Evolutionary conservation across 1,140 invertebrate species (phyloP), one percentile per base, ranked within the genome.

Genomic region (Philopotamus ludificatus): DNA sequence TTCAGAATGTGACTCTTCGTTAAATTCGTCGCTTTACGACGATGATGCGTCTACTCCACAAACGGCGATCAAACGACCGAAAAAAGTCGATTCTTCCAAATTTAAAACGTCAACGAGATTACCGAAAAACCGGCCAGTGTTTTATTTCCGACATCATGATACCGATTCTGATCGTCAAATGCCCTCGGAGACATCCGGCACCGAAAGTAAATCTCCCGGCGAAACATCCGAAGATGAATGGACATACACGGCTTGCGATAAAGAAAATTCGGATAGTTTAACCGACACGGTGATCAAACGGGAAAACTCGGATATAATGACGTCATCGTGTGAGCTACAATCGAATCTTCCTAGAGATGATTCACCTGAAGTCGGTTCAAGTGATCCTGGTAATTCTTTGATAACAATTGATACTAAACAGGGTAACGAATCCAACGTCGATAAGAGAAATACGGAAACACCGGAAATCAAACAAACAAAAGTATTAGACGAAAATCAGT

Each of bases 61-160:
- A 63, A 81, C 80, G 45, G 76, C 77, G 23, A 71, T 78, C 23
- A 81, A 82, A 69, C 77, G 78, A 20, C 67, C 50, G 10, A 79
- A 80, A 57, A 79, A 81, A 64, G 73, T 80, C 28, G 77, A 85
- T 71, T 78, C 79, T 2, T 84, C 83, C 18, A 83, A 83, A 71
- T 85, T 85, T 69, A 84, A 84, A 73, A 79, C 86, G 39, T 87
- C 87, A 1, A 87, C 90, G 76, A 79, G 89, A 65, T 89, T 87
- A 73, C 89, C 88, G 10, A 89, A 88, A 72, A 91, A 93, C 73
- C 86, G 85, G 72, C 91, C 86, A 63, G 90, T 87, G 54, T 92
- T 89, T 74, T 92, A 93, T 75, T 92, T 90, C 75, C 89, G 86
- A 75, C 91, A 93, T 75, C 81, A 85, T 73, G 91, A 94, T 73